Percentiles rank a stretch among this genome's conserved stretches.
Evolutionary conservation across 1,140 invertebrate species (phyloP).

Genomic region (Pentalonia nigronervosa): DNA sequence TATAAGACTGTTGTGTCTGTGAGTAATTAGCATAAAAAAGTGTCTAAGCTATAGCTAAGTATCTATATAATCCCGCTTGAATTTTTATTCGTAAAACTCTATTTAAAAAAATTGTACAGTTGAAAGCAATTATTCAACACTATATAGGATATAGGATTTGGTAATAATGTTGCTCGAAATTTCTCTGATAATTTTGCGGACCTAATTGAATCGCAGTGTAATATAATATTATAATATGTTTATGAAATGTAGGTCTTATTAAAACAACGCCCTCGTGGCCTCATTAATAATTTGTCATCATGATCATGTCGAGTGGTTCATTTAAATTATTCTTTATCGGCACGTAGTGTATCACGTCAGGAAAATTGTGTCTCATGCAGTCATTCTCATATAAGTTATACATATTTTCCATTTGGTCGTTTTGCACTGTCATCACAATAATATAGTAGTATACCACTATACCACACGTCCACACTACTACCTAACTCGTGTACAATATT

Average conservation of each 20-base stretch:
- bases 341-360: neutral
- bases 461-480: neutral
- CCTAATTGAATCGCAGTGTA: neutral
- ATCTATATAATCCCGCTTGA: neutral
- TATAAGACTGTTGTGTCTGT: neutral
- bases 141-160: neutral
- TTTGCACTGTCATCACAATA: constrained; percentile 1
- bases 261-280: constrained; percentile 4
- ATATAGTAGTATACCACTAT: neutral
- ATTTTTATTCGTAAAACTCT: neutral
- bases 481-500: neutral
- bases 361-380: neutral
- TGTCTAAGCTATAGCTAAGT: neutral
- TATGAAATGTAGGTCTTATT: constrained; percentile 12
- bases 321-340: constrained; percentile 10
- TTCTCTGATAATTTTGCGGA: neutral
- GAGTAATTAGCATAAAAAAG: neutral
- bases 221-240: neutral
- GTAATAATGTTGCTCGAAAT: neutral
- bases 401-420: neutral
- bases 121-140: neutral
- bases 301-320: neutral
- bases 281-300: neutral
- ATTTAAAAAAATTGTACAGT: neutral
- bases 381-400: neutral